Evolutionary conservation across 2,888 invertebrate genomes (phyloP).

Genomic region (Scaptomyza polygonia): DNA sequence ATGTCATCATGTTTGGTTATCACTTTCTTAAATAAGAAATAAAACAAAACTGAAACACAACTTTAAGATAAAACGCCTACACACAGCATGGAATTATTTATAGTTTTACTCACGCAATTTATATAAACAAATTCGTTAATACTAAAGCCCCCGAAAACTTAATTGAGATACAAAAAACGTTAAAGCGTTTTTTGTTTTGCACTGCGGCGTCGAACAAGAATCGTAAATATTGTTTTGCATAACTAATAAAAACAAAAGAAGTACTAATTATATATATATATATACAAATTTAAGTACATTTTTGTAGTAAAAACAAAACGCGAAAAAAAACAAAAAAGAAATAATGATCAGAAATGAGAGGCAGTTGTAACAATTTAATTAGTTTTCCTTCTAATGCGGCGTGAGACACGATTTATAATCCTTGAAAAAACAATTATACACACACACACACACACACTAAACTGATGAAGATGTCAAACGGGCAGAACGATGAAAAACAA

Average conservation of each 20-base stretch:
- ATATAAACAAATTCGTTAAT: slow-evolving; percentile 24
- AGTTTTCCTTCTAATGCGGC: slow-evolving; percentile 45
- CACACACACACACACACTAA: slow-evolving; percentile 59
- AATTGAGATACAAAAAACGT: slow-evolving; percentile 16
- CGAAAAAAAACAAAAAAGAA: slow-evolving; percentile 37
- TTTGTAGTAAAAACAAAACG: slow-evolving; percentile 58
- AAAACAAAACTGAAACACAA: slow-evolving; percentile 35
- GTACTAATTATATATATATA: slow-evolving; percentile 70
- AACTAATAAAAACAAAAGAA: slow-evolving; percentile 60
- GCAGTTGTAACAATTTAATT: slow-evolving; percentile 54
- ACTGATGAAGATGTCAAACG: slow-evolving; percentile 61
- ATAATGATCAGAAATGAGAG: slow-evolving; percentile 53
- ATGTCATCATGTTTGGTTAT: slow-evolving; percentile 72
- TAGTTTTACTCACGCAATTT: slow-evolving; percentile 56
- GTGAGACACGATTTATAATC: slow-evolving; percentile 50
- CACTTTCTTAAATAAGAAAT: slow-evolving; percentile 59
- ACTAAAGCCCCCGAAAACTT: slow-evolving; percentile 29
- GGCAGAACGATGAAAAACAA: slow-evolving; percentile 54
- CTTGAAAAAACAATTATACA: slow-evolving; percentile 43
- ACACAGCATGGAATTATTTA: slow-evolving; percentile 34
- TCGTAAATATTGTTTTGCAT: slow-evolving; percentile 73
- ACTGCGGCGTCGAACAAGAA: slow-evolving; percentile 25
- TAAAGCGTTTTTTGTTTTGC: slow-evolving; percentile 31
- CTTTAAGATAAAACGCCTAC: slow-evolving; percentile 17
- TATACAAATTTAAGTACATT: slow-evolving; percentile 57